phyloP scores from a whole-genome alignment of 2,113 vertebrate species.

The Pachycephala philippinensis region DNA sequence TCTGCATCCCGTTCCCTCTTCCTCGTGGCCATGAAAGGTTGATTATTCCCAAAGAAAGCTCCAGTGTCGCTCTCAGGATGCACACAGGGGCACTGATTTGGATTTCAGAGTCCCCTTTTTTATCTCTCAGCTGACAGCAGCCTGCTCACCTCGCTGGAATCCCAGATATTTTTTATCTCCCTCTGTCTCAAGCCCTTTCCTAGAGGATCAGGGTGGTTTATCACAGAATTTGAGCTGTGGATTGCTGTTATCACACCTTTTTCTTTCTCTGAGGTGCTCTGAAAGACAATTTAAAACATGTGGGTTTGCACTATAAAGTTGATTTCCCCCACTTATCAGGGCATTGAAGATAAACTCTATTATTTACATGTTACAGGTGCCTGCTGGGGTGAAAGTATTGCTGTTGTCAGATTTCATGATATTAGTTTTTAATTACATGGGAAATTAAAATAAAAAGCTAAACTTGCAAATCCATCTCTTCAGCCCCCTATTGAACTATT shows the following conservation, averaged over 20 bases:
- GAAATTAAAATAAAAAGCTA: neutral
- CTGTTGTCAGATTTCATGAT: neutral
- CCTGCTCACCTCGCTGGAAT: neutral
- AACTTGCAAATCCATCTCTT: neutral
- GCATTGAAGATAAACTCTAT: neutral
- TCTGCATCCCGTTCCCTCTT: accelerated
- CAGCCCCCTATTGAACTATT: neutral
- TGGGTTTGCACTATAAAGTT: neutral
- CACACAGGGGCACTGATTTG: neutral
- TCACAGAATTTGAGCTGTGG: neutral
- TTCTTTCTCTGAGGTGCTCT: neutral
- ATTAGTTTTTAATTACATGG: neutral
- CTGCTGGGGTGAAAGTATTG: neutral
- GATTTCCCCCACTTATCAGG: neutral
- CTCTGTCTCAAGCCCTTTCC: neutral
- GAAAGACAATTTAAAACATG: neutral
- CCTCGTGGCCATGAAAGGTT: accelerated
- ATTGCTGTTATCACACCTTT: neutral
- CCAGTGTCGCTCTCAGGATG: accelerated
- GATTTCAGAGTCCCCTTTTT: neutral
- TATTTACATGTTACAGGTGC: accelerated
- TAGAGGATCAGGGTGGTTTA: neutral
- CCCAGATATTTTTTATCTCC: neutral
- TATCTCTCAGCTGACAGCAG: neutral
- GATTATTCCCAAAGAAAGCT: neutral